Conservation (phyloP, 2,797 vertebrate genomes). For the Oreonectes daqikongensis region DNA sequence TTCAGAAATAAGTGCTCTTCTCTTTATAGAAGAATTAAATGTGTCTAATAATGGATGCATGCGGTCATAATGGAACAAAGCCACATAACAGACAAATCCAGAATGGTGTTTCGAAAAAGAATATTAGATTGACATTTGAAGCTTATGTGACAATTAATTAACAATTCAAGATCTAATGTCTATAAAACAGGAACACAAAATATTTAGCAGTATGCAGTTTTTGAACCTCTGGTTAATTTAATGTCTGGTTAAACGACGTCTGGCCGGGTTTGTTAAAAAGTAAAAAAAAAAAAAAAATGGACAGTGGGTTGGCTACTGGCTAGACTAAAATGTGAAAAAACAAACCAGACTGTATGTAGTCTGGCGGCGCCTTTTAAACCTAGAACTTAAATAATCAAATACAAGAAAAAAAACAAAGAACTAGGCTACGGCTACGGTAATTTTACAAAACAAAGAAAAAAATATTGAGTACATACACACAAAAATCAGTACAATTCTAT, state of each 20-base stretch:
- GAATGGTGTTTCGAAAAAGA: neutral
- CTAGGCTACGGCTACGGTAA: too few relatives aligned
- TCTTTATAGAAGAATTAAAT: slow-evolving; percentile 31
- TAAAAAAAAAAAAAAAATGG: too few relatives aligned
- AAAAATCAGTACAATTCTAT: slow-evolving; percentile 1
- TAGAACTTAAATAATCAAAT: neutral
- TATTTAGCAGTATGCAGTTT: too few relatives aligned
- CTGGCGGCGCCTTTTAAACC: neutral
- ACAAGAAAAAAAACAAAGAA: too few relatives aligned
- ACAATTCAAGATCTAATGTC: neutral
- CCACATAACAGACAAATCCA: neutral
- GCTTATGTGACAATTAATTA: neutral
- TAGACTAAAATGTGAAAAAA: too few relatives aligned
- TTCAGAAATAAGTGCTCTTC: slow-evolving; percentile 20
- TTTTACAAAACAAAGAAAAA: neutral
- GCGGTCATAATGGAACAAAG: neutral
- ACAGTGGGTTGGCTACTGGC: too few relatives aligned
- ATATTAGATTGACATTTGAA: slow-evolving; percentile 12
- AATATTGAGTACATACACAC: slow-evolving; percentile 1
- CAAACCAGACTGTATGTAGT: too few relatives aligned
- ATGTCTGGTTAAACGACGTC: too few relatives aligned
- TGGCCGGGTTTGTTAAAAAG: too few relatives aligned
- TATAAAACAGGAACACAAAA: too few relatives aligned
- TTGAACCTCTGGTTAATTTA: too few relatives aligned
- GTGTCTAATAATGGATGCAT: slow-evolving; percentile 21